phyloP scores from a whole-genome alignment of 2,888 invertebrate genomes.

The Drosophila planitibia region DNA sequence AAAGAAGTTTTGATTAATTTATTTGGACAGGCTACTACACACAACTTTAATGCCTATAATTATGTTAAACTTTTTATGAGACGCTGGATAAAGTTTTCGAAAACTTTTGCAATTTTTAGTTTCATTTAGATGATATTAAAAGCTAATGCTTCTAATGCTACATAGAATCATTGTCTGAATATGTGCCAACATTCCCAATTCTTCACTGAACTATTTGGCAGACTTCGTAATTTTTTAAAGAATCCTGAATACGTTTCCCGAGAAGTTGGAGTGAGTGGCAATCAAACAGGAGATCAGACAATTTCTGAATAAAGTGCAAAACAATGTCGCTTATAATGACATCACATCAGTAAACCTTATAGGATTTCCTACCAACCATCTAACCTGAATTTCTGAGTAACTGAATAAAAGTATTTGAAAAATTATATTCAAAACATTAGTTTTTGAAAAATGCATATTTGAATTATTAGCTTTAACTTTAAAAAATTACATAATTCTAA shows the following conservation, averaged over 20 bases:
- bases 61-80: background rate
- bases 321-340: background rate
- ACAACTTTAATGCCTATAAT: background rate
- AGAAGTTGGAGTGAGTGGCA: background rate
- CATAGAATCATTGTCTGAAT: background rate
- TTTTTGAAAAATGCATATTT: fast-evolving
- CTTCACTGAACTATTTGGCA: background rate
- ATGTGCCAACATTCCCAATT: background rate
- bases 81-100: background rate
- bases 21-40: background rate
- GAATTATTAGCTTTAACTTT: background rate
- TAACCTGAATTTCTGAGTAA: background rate
- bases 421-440: background rate
- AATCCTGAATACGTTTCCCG: background rate
- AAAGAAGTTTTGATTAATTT: slow-evolving; percentile 6
- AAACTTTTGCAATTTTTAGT: background rate
- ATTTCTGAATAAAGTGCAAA: background rate
- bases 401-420: background rate
- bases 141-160: background rate
- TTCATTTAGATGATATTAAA: background rate
- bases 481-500: background rate
- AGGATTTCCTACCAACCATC: background rate
- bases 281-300: background rate
- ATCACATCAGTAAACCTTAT: background rate
- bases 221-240: background rate